Conservation (phyloP, 2,888 invertebrate genomes). For the Nymphalis c-album region DNA sequence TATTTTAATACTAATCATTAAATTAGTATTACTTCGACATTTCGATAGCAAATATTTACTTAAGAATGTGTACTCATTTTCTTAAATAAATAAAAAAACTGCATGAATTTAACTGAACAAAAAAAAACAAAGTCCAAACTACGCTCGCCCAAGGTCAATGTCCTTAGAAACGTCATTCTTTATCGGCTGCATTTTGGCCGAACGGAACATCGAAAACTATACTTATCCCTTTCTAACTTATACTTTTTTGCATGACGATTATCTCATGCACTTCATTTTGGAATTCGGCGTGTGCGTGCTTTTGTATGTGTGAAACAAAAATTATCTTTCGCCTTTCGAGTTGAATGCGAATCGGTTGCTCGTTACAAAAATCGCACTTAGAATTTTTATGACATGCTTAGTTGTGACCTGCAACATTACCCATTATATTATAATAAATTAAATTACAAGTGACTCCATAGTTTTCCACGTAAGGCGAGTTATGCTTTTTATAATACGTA, state of each 20-base stretch:
- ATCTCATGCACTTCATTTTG: constrained; percentile 71
- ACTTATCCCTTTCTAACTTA: constrained; percentile 61
- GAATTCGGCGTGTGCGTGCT: constrained; percentile 63
- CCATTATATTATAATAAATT: constrained; percentile 7
- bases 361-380: constrained; percentile 61
- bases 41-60: not conserved
- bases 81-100: constrained; percentile 4
- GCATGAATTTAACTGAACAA: constrained; percentile 3
- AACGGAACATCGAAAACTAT: constrained; percentile 63
- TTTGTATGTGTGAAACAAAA: constrained; percentile 69
- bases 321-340: constrained; percentile 62
- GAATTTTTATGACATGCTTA: constrained; percentile 55
- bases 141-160: constrained; percentile 59
- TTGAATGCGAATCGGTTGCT: constrained; percentile 58
- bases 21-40: too few species aligned
- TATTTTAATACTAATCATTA: too few species aligned
- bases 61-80: not conserved
- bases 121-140: constrained; percentile 27
- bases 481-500: not conserved
- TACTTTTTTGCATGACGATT: constrained; percentile 77
- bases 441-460: not conserved
- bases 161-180: constrained; percentile 79
- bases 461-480: not conserved
- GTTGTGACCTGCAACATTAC: constrained; percentile 5
- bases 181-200: constrained; percentile 78